These are phyloP conservation scores for Lasiommata megera DNA, from an alignment of 2,888 invertebrate genomes.

Conservation along the genomic window DNA sequence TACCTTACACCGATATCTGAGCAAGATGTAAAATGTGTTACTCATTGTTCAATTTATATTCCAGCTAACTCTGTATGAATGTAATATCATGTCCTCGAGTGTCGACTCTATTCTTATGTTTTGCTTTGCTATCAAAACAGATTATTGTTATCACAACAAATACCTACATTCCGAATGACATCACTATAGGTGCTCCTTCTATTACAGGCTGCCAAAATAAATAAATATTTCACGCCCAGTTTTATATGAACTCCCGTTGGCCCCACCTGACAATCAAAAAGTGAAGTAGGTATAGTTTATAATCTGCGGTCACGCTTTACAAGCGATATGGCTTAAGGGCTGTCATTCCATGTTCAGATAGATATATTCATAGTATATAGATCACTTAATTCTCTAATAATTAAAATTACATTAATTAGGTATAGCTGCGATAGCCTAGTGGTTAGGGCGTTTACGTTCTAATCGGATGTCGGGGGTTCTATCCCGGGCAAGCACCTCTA, in stretches of 20 bases:
- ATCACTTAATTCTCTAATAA: too few relatives aligned
- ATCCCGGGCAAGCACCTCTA: too few relatives aligned
- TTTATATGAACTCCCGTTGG: slow-evolving; percentile 32
- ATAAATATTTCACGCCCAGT: slow-evolving; percentile 33
- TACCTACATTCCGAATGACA: slow-evolving; percentile 31
- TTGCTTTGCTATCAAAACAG: slow-evolving; percentile 21
- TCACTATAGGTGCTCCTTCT: slow-evolving; percentile 29
- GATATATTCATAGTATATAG: too few relatives aligned
- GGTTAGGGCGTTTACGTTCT: too few relatives aligned
- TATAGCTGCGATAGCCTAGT: too few relatives aligned
- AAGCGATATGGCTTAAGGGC: slow-evolving; percentile 32
- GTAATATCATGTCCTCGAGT: too few relatives aligned
- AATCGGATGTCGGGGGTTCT: too few relatives aligned
- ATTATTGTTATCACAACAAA: slow-evolving; percentile 29
- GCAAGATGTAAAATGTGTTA: too few relatives aligned
- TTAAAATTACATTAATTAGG: not conserved
- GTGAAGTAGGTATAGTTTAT: slow-evolving; percentile 6
- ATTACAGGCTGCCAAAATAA: slow-evolving; percentile 17
- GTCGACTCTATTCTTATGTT: slow-evolving; percentile 5
- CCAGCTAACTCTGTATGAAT: too few relatives aligned
- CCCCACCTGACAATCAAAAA: slow-evolving; percentile 28
- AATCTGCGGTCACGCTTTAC: slow-evolving; percentile 38
- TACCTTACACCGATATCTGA: too few relatives aligned
- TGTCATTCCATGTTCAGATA: not conserved
- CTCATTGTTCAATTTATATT: too few relatives aligned